Evolutionary conservation across 2,797 vertebrate species (phyloP), one percentile per base, ranked within the genome.

Genomic region (Sebastolobus altivelis): DNA sequence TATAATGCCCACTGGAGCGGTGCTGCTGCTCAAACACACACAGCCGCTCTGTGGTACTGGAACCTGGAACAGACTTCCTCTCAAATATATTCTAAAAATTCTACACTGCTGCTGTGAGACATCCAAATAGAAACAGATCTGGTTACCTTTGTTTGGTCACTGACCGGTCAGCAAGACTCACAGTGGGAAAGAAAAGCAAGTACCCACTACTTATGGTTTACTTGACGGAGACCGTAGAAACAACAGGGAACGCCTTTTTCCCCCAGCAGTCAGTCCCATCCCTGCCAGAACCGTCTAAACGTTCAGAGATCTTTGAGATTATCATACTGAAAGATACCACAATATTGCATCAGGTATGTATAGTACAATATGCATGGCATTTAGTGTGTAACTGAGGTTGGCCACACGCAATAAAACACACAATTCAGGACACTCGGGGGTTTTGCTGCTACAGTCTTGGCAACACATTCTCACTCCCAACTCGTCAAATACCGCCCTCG

Each of bases 61-160:
- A 80, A 77, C 63, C 49, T 46, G 59, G 56, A 83, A 58, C 80
- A 84, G 58, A 85, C 76, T 54, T 81, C 58, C 81, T 75, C 76
- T 89, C 55, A 75, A 65, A 90, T 79, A 49, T 82, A 75, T 81
- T 84, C 83, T 67, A 70, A 91, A 87, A 25, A 25, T 25, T 25
- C 25, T 25, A 16, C 37, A 72, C 7, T 40, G 25, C 72, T 85
- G 75, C 79, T 70, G 38, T 73, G 77, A 75, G 49, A 89, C 75
- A 69, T 86, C 84, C 81, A 89, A 83, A 89, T 76, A 90, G 80
- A 92, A 88, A 89, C 74, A 87, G 66, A 79, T 87, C 67, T 33
- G 71, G 79, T 88, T 89, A 82, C 87, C 84, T 72, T 69, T 77
- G 75, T 80, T 83, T 89, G 82, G 79, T 87, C 85, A 76, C 70